phyloP scores from a whole-genome alignment of 2,888 invertebrate species.

The Catocala nupta region DNA sequence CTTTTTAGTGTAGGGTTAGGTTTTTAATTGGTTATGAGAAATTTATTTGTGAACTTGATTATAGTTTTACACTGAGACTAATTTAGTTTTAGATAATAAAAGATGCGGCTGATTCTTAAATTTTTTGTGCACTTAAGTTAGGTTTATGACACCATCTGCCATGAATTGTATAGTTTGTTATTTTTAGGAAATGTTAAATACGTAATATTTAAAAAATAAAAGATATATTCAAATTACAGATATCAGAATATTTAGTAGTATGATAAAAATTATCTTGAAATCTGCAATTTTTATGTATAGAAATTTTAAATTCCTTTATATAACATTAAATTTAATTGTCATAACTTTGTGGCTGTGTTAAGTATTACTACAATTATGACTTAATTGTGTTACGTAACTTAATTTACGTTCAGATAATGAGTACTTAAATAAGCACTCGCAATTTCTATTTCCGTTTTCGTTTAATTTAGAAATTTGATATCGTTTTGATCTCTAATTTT shows the following conservation, averaged over 20 bases:
- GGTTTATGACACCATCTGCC: no score
- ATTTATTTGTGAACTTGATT: conserved; percentile 15
- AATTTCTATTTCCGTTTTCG: conserved; percentile 17
- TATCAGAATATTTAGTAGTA: neutral
- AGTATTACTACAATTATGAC: neutral
- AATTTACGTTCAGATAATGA: conserved; percentile 3
- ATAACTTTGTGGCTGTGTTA: neutral
- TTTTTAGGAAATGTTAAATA: no score
- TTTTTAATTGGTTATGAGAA: conserved; percentile 22
- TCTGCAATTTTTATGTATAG: no score
- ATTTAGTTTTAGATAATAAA: neutral
- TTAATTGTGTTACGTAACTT: conserved; percentile 4
- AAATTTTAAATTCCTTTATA: neutral
- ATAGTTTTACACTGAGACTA: neutral
- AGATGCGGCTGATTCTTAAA: neutral
- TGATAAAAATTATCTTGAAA: neutral
- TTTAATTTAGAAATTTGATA: conserved; percentile 19
- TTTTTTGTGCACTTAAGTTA: no score
- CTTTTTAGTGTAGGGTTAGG: conserved; percentile 34
- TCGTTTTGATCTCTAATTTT: conserved; percentile 18
- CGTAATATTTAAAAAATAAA: no score
- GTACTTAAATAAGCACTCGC: conserved; percentile 8
- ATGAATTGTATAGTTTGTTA: no score
- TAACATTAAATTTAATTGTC: neutral
- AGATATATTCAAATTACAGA: no score